Evolutionary conservation across 2,888 invertebrate genomes (phyloP), one percentile per base, ranked within the genome.

Genomic region (Phorcus lineatus): DNA sequence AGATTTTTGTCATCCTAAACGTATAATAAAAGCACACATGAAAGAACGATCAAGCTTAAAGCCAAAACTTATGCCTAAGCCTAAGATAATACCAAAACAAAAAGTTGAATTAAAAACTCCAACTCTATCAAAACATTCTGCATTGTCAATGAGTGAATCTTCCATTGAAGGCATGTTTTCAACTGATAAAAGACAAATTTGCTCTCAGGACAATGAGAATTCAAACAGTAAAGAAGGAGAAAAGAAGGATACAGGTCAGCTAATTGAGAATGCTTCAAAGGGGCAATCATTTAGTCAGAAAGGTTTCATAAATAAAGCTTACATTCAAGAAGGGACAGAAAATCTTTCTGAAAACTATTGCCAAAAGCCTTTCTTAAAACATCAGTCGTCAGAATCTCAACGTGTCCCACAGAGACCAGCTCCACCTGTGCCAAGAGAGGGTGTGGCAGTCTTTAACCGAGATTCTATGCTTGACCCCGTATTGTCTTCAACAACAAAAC

Each of bases 31-130:
- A 74, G 17, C 52, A 55, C 16, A 22, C n/a, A 36, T 31, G 17
- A 16, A 54, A 77, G 17, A 24, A 19, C 53, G 19, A 24, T n/a
- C 16, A 17, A 16, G 9, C 28, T 55, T 17, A n/a, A 84, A 77
- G 22, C 70, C 78, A 19, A 47, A 22, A 3, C n/a, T 75, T 57
- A 82, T 77, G 62, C 77, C 77, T 16, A 78, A 82, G 53, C 81
- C 82, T 67, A 52, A 78, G 24, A 53, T 90, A 75, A 87, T 87
- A 66, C 90, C 90, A n/a, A 91, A 91, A 79, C 91, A 91, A 74
- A 47, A 13, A 6, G 1, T 1, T 11, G 11, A 47, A 47, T 47
- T 47, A 13, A 11, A 47, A 11, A 47, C 1, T 47, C 47, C 47
- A 47, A 47, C 13, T 47, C 9, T 47, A 47, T 47, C 47, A 47